Percentiles rank a stretch among this genome's conserved stretches.
Evolutionary conservation across 2,888 invertebrate genomes (phyloP).

Genomic region (Scrobipalpa atriplicella): DNA sequence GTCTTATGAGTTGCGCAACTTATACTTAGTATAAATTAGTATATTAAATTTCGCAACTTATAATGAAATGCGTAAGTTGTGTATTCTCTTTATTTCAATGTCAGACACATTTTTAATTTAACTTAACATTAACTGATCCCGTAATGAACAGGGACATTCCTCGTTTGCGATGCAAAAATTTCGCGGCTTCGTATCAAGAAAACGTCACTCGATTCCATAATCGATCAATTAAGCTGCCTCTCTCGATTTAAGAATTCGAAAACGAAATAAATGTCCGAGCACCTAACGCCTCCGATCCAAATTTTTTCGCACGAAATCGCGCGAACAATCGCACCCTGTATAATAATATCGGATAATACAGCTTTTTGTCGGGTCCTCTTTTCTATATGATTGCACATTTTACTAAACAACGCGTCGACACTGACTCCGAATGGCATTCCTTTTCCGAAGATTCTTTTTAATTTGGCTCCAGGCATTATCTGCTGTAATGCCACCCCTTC

Average conservation of each 20-base stretch:
- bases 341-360: slow-evolving; percentile 65
- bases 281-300: slow-evolving; percentile 43
- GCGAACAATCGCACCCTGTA: slow-evolving; percentile 61
- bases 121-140: slow-evolving; percentile 41
- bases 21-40: too few species aligned
- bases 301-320: slow-evolving; percentile 63
- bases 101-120: slow-evolving; percentile 33
- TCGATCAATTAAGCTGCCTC: slow-evolving; percentile 60
- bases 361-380: slow-evolving; percentile 59
- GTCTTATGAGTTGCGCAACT: too few species aligned
- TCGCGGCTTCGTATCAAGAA: slow-evolving; percentile 37
- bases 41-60: too few species aligned
- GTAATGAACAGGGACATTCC: slow-evolving; percentile 44
- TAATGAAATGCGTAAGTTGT: too few species aligned
- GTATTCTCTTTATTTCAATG: too few species aligned
- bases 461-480: slow-evolving; percentile 37
- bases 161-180: slow-evolving; percentile 47
- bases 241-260: slow-evolving; percentile 47
- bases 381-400: slow-evolving; percentile 77
- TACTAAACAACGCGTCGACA: slow-evolving; percentile 64
- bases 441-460: slow-evolving; percentile 41
- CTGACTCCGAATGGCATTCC: slow-evolving; percentile 56
- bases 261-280: slow-evolving; percentile 43
- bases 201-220: slow-evolving; percentile 52
- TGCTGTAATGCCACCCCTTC: slow-evolving; percentile 29